A percentile compares a stretch with the other conserved stretches of the same genome.
Conservation (phyloP, 2,888 invertebrate species). For the Apamea anceps region DNA sequence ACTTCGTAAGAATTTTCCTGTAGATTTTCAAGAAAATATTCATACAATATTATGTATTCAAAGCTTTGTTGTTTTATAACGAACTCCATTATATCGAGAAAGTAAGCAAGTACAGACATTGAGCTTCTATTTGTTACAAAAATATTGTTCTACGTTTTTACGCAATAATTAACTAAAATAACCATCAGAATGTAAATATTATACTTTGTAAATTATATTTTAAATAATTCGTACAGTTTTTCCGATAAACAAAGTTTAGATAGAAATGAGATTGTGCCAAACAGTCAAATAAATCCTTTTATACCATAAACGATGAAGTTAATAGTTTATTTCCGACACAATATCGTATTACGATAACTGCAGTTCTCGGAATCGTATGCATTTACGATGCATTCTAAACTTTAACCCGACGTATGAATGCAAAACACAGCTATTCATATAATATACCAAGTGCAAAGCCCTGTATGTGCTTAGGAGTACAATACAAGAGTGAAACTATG, state of each 20-base stretch:
- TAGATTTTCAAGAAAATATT: background rate
- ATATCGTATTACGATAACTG: background rate
- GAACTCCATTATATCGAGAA: background rate
- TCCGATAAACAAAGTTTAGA: background rate
- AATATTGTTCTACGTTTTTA: background rate
- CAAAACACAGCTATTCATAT: background rate
- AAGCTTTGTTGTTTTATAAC: conserved; percentile 15
- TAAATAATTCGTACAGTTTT: background rate
- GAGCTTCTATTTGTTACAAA: background rate
- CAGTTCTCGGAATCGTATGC: background rate
- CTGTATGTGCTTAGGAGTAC: background rate
- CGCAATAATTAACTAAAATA: background rate
- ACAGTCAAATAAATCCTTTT: background rate
- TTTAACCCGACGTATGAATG: background rate
- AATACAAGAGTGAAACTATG: background rate
- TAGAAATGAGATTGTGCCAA: background rate
- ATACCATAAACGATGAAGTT: background rate
- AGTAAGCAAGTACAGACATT: background rate
- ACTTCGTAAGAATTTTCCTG: background rate
- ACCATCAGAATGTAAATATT: background rate
- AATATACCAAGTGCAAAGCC: background rate
- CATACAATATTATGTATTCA: background rate
- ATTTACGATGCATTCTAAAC: background rate
- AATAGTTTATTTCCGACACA: background rate
- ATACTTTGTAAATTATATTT: background rate